Base-by-base conservation (phyloP, 2,113 vertebrate species). In the Mesembrinibis cayennensis region DNA sequence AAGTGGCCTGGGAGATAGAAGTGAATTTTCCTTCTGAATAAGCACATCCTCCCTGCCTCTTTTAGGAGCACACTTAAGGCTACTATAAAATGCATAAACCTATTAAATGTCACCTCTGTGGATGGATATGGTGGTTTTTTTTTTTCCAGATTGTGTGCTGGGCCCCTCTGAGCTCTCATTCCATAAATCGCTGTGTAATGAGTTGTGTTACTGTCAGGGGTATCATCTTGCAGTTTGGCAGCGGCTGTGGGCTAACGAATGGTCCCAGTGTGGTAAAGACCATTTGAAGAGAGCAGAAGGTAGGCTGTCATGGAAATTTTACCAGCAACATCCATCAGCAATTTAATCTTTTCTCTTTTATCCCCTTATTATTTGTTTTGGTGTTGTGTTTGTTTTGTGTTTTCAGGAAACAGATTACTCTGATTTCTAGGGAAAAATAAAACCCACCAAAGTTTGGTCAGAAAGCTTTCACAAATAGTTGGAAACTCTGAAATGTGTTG, bases 201-300 rank as follows among this genome's bases (percentile, higher is more conserved):
- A 97, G 95, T 94, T 96, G 95, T 95, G 96, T 97, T 93, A 18
- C 94, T 97, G 91, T 94, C 87, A 84, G 76, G 79, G 67, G 95
- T 93, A 84, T 89, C 80, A 59, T 89, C 82, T 94, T 94, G 89
- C 91, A 92, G 44, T 93, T 94, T 96, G 95, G 90, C 93, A 72
- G 94, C 11, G 23, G 49, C 69, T 69, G 80, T 9, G 5, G 82
- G 85, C 74, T 73, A 69, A 87, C 56, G 80, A 90, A 94, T 80
- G 71, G 36, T 65, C 91, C 92, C 67, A 16, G 32, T 0, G 67
- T 88, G 85, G 81, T 87, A 77, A 71, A 94, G 90, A 66, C 52
- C 56, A 36, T 59, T 92, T 62, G 73, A 90, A 65, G 84, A 56
- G 80, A 90, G 80, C 73, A 93, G 80, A 58, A 87, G 42, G 69